Conservation (phyloP, 2,797 vertebrate genomes). For the Falco rusticolus region DNA sequence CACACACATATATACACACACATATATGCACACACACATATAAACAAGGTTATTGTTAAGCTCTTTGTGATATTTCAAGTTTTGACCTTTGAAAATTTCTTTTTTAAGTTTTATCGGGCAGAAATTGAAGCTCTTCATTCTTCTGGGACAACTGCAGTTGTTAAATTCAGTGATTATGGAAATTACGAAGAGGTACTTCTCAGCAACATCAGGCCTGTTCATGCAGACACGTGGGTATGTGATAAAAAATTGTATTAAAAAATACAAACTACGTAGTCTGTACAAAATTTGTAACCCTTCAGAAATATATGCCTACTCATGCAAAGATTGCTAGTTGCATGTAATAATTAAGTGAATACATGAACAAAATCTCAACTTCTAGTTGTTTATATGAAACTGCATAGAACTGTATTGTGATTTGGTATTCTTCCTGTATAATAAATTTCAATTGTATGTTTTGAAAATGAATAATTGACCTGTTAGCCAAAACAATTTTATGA, state of each 20-base stretch:
- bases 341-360: neutral
- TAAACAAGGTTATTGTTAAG: neutral
- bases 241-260: constrained; percentile 74
- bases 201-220: constrained; percentile 92
- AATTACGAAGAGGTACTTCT: constrained; percentile 99
- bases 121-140: constrained; percentile 96
- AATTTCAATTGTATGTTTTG: constrained; percentile 61
- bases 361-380: neutral
- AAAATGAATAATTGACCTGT: constrained; percentile 51
- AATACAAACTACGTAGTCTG: constrained; percentile 51
- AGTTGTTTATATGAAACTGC: constrained; percentile 34
- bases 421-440: constrained; percentile 61
- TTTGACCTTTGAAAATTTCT: constrained; percentile 45
- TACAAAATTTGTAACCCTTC: constrained; percentile 58
- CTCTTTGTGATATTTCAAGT: neutral
- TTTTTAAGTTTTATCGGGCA: constrained; percentile 91
- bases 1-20: rapidly evolving
- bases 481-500: constrained; percentile 39
- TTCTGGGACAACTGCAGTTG: constrained; percentile 95
- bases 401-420: neutral
- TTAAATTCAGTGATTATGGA: constrained; percentile 96
- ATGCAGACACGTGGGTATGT: constrained; percentile 90
- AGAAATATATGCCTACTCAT: constrained; percentile 18
- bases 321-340: constrained; percentile 2
- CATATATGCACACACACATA: too few relatives aligned